These are phyloP conservation scores for Phaenicophaeus curvirostris DNA, from an alignment of 2,797 vertebrate species.

Conservation along the genomic window DNA sequence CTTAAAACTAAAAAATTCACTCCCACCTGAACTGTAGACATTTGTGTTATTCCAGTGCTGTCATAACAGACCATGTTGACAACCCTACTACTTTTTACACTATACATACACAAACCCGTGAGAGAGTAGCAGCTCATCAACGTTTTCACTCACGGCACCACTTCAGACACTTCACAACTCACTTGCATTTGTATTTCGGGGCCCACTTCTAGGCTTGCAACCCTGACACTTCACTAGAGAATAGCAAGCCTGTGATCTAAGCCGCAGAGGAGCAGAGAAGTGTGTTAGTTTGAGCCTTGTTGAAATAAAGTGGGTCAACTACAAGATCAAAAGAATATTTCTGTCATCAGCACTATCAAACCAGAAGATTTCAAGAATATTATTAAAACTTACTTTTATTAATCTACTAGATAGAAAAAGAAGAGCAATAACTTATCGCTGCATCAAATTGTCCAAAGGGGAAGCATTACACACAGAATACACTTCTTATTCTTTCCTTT, in stretches of 20 bases:
- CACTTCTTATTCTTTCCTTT: not conserved
- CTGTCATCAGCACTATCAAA: constrained; percentile 30
- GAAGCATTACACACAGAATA: not conserved
- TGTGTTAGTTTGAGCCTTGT: not conserved
- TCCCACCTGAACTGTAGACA: not conserved
- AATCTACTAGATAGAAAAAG: not conserved
- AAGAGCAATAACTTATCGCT: not conserved
- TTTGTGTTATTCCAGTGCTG: not conserved
- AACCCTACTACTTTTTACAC: not conserved
- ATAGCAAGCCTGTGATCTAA: constrained; percentile 26
- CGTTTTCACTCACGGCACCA: not conserved
- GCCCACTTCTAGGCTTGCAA: constrained; percentile 5
- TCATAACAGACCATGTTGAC: not conserved
- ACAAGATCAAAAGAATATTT: constrained; percentile 48
- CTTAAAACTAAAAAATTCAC: not conserved
- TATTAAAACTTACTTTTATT: constrained; percentile 11
- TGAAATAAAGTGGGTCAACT: constrained; percentile 49
- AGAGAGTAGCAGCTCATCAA: not conserved
- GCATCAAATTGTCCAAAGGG: not conserved
- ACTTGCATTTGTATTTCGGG: not conserved
- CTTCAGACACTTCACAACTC: constrained; percentile 5
- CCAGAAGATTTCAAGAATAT: constrained; percentile 6
- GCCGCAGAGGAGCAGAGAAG: not conserved
- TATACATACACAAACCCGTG: not conserved
- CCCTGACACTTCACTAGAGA: constrained; percentile 19